Conservation (phyloP, 1,140 invertebrate genomes). For the Periplaneta americana region DNA sequence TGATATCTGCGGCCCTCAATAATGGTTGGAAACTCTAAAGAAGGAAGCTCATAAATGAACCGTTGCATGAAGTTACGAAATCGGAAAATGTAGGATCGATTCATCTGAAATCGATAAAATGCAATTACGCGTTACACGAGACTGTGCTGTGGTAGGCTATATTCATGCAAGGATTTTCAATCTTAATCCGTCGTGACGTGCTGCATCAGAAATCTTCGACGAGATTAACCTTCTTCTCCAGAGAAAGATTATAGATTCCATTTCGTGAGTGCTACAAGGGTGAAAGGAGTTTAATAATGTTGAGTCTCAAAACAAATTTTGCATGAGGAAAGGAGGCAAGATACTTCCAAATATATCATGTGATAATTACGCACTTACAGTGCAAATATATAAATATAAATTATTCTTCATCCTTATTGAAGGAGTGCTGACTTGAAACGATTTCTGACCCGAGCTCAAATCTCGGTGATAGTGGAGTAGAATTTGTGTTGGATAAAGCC, state of each 20-base stretch:
- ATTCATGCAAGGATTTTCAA: background rate
- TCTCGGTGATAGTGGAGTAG: too few species aligned
- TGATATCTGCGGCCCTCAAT: too few species aligned
- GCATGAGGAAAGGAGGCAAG: too few species aligned
- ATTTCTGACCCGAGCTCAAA: too few species aligned
- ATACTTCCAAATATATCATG: too few species aligned
- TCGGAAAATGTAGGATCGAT: background rate
- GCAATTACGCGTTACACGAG: background rate
- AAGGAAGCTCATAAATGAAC: background rate
- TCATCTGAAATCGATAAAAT: background rate
- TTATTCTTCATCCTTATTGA: too few species aligned
- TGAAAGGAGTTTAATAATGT: background rate
- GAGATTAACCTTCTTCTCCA: background rate
- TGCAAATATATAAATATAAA: too few species aligned
- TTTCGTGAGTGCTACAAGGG: background rate
- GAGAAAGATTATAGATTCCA: background rate
- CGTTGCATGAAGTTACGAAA: background rate
- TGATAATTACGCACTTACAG: too few species aligned
- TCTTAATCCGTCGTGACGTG: background rate
- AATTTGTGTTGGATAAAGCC: too few species aligned
- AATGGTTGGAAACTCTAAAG: too few species aligned
- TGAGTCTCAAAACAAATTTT: too few species aligned
- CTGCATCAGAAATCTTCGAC: background rate
- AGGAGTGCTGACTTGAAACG: too few species aligned
- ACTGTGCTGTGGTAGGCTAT: background rate